These are phyloP conservation scores for Stenoptilia bipunctidactyla DNA, from an alignment of 2,888 invertebrate genomes.

Conservation along the genomic window DNA sequence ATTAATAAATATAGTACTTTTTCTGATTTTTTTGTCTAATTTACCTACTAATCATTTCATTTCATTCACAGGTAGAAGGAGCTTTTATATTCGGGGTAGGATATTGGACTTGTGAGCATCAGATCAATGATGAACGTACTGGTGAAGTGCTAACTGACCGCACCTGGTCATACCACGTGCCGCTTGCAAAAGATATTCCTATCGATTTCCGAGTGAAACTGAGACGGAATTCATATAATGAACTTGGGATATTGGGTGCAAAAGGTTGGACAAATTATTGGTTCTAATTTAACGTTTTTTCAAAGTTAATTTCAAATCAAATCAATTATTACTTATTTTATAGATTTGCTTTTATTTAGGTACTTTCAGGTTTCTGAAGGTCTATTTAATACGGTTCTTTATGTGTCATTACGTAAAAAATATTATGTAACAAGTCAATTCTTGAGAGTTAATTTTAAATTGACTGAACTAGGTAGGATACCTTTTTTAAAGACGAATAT, in stretches of 20 bases:
- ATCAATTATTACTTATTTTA: background rate
- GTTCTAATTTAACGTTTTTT: background rate
- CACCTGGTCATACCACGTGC: conserved; percentile 84
- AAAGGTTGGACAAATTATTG: conserved; percentile 63
- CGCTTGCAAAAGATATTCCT: conserved; percentile 81
- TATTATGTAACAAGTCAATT: no score
- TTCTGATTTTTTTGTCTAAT: no score
- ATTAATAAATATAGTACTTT: no score
- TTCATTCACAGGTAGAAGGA: conserved; percentile 74
- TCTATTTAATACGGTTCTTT: no score
- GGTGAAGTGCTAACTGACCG: conserved; percentile 79
- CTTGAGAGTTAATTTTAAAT: no score
- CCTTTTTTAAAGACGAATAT: no score
- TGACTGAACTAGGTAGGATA: no score
- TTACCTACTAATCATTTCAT: no score
- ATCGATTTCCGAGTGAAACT: conserved; percentile 78
- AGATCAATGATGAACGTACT: conserved; percentile 72
- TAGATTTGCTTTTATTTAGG: background rate
- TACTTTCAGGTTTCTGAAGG: no score
- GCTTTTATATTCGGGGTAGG: conserved; percentile 82
- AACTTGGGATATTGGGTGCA: conserved; percentile 72
- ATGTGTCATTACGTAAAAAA: no score
- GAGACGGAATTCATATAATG: conserved; percentile 72
- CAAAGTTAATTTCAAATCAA: background rate
- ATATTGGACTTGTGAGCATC: conserved; percentile 79